Percentiles rank a stretch among this genome's conserved stretches.
These are phyloP conservation scores for Aproaerema taeniolella DNA, from an alignment of 2,888 invertebrate species.

Conservation along the genomic window DNA sequence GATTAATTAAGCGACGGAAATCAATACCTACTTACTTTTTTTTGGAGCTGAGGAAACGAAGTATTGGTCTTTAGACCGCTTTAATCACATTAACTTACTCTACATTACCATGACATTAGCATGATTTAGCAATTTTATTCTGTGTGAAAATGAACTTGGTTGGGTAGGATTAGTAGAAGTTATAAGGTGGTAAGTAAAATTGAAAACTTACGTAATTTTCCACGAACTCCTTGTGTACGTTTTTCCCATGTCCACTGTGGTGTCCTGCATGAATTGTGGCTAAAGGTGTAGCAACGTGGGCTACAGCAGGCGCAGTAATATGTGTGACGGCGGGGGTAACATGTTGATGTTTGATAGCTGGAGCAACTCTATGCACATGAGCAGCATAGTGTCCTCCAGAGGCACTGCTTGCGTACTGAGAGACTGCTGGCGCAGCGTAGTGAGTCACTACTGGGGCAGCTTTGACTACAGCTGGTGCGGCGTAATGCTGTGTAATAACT, in stretches of 20 bases:
- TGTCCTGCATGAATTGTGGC: slow-evolving; percentile 20
- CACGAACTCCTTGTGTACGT: slow-evolving; percentile 78
- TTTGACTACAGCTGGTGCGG: slow-evolving; percentile 28
- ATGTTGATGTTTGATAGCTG: slow-evolving; percentile 19
- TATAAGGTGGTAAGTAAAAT: no score
- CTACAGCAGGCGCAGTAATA: slow-evolving; percentile 28
- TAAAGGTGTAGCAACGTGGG: slow-evolving; percentile 16
- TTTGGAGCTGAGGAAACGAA: no score
- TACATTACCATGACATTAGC: not conserved
- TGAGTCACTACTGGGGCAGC: slow-evolving; percentile 26
- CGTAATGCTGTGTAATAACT: slow-evolving; percentile 35
- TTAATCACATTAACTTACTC: not conserved
- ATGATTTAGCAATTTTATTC: no score
- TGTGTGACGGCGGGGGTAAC: slow-evolving; percentile 11
- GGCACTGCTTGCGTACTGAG: slow-evolving; percentile 10
- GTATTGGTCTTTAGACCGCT: no score
- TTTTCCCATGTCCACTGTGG: slow-evolving; percentile 50
- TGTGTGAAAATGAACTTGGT: no score
- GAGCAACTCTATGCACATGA: no score
- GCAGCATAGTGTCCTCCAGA: no score
- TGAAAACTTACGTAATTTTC: slow-evolving; percentile 82
- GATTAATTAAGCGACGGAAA: slow-evolving; percentile 1
- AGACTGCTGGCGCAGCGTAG: slow-evolving; percentile 12
- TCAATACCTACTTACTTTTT: not conserved
- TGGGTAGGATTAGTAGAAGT: no score